A percentile compares a stretch with the other conserved stretches of the same genome.
Evolutionary conservation across 1,140 invertebrate species (phyloP).

Genomic region (Mercenaria mercenaria): DNA sequence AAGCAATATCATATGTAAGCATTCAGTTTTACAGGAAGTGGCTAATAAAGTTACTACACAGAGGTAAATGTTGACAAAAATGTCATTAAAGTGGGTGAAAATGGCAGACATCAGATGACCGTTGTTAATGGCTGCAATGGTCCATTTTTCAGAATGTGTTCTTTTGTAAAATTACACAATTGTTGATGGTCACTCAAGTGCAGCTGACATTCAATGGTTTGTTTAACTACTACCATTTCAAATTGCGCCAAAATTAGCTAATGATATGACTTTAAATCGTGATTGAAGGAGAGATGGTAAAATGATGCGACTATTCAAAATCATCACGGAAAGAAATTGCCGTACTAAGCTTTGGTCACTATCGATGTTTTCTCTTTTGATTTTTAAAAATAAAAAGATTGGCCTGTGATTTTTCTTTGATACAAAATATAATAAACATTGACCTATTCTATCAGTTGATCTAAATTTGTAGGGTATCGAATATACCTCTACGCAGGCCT

Average conservation of each 20-base stretch:
- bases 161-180: not conserved
- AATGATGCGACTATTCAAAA: slow-evolving; percentile 25
- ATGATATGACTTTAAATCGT: not conserved
- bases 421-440: slow-evolving; percentile 23
- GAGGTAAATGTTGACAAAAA: not conserved
- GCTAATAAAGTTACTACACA: too few relatives aligned
- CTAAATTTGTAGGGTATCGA: slow-evolving; percentile 3
- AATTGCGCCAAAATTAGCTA: slow-evolving; percentile 28
- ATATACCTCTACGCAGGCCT: not conserved
- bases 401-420: slow-evolving; percentile 6
- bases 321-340: not conserved
- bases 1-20: too few relatives aligned
- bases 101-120: not conserved
- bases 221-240: slow-evolving; percentile 4
- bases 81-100: not conserved
- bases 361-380: not conserved
- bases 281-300: not conserved
- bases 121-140: not conserved
- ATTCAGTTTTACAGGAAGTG: too few relatives aligned
- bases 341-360: not conserved
- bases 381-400: slow-evolving; percentile 13
- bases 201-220: slow-evolving; percentile 4
- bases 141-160: not conserved
- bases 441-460: slow-evolving; percentile 4
- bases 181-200: not conserved